These are phyloP conservation scores for Sterna hirundo DNA, from an alignment of 2,113 vertebrate genomes.

Conservation along the genomic window DNA sequence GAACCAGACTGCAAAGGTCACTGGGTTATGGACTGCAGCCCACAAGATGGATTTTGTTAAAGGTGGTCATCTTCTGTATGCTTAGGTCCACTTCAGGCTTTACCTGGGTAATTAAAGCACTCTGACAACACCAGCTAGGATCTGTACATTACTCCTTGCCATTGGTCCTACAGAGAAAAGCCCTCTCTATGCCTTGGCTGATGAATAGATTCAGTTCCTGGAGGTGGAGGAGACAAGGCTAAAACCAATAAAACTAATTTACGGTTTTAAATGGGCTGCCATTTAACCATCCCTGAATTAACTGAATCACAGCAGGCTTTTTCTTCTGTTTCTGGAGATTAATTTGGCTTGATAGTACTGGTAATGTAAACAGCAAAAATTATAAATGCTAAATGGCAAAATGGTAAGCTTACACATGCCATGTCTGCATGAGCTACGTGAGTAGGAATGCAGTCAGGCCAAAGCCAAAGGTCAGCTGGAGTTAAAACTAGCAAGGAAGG, in stretches of 20 bases:
- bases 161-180: not conserved
- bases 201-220: not conserved
- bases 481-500: not conserved
- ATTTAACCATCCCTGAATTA: not conserved
- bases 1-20: not conserved
- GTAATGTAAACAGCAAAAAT: not conserved
- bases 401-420: not conserved
- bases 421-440: not conserved
- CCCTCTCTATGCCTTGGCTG: not conserved
- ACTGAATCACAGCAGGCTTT: not conserved
- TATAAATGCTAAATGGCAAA: not conserved
- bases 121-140: not conserved
- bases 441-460: not conserved
- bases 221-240: not conserved
- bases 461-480: not conserved
- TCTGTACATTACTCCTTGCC: not conserved
- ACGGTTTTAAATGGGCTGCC: not conserved
- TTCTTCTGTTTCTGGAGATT: not conserved
- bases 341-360: not conserved
- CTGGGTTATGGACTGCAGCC: not conserved
- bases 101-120: not conserved
- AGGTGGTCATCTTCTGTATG: not conserved
- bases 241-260: not conserved
- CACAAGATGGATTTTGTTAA: not conserved
- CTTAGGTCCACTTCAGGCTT: not conserved